Conservation (phyloP, 2,113 vertebrate genomes). For the Podocnemis expansa region DNA sequence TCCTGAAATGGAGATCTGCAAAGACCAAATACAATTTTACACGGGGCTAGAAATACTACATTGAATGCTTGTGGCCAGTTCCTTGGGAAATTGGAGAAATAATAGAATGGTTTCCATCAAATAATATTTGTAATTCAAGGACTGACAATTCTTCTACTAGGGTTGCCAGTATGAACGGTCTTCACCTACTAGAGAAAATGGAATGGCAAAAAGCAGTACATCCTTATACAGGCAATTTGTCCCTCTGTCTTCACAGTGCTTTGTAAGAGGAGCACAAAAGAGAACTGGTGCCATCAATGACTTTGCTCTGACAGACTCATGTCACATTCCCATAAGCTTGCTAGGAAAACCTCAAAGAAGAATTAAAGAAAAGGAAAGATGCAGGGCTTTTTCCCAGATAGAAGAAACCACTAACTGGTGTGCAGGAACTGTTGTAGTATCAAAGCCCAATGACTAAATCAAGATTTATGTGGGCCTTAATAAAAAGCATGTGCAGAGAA, state of each 20-base stretch:
- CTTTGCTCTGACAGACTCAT: not conserved
- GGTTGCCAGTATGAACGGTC: not conserved
- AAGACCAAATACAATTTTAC: no score
- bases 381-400: not conserved
- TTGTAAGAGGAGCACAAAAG: not conserved
- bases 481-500: not conserved
- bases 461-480: not conserved
- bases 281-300: not conserved
- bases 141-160: not conserved
- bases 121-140: not conserved
- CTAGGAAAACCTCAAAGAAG: not conserved
- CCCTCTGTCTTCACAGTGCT: not conserved
- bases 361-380: not conserved
- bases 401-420: not conserved
- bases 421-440: not conserved
- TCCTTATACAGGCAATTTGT: not conserved
- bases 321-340: not conserved
- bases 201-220: not conserved
- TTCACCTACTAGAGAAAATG: not conserved
- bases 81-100: not conserved
- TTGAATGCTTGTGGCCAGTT: not conserved
- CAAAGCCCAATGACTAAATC: not conserved
- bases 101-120: not conserved
- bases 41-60: no score
- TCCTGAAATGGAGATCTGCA: no score